Base-by-base conservation (phyloP, 2,113 vertebrate species). In the Podarcis raffonei region DNA sequence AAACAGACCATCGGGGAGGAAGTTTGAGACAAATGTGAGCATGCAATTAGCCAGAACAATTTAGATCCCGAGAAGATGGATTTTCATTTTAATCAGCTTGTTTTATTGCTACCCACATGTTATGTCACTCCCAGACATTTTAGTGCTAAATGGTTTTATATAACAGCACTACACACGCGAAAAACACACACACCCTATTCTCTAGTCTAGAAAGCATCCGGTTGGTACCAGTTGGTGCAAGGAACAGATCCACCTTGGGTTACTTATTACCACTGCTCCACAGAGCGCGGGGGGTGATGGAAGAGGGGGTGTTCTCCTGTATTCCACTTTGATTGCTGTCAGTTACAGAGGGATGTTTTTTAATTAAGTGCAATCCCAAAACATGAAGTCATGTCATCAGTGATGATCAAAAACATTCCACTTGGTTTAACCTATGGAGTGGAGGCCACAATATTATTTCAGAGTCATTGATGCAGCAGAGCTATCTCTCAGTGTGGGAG, bases 341-440 rank as follows among this genome's bases (percentile, higher is more conserved):
- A 8, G 87, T 42, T 53, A 35, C 18, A 77, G 62, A 89, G n/a
- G 81, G 23, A 83, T 83, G 27, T 78, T 88, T 77, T 89, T 89
- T 78, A 84, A 89, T 89, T 89, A 78, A 89, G 42, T 37, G n/a
- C 81, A 69, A 53, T 69, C 65, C 71, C 74, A 77, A 57, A 81
- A 12, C 42, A 77, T 77, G 75, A 20, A 9, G 71, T 57, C 9
- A 37, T 84, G 72, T 30, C 87, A 78, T 83, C 62, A 20, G 39
- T 23, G 42, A 57, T 4, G 72, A 89, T 84, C 87, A 89, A 78
- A 89, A 78, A 37, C 87, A 84, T 89, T 78, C 87, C 23, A 37
- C 62, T 30, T 32, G 9, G 32, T 35, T 37, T 23, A 35, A 75
- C 2, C 11, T 27, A 16, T 57, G 3, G 5, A 77, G n/a, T 30